phyloP scores from a whole-genome alignment of 2,888 invertebrate species.

The Megalurothrips usitatus region DNA sequence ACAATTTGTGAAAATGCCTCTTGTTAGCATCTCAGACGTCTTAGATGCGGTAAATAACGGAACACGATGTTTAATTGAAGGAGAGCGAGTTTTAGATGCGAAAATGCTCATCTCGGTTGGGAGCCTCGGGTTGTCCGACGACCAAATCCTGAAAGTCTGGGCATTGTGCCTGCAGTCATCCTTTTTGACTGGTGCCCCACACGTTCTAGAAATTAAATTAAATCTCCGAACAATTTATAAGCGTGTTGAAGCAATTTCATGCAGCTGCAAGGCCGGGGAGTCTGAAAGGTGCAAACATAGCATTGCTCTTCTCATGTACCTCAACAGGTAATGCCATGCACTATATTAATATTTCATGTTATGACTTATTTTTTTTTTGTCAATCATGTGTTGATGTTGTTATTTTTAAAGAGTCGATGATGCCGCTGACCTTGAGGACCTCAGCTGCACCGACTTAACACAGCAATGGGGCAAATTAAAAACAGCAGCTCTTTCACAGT shows the following conservation, averaged over 20 bases:
- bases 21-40: too few species aligned
- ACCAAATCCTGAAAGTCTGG: neutral
- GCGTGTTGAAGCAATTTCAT: neutral
- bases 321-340: too few species aligned
- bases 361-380: neutral
- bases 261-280: neutral
- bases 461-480: slow-evolving; percentile 30
- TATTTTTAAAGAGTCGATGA: neutral
- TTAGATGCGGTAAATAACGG: too few species aligned
- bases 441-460: slow-evolving; percentile 28
- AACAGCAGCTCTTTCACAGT: neutral
- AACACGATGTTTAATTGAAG: too few species aligned
- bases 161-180: neutral
- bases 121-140: neutral
- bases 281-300: neutral
- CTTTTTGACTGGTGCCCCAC: neutral
- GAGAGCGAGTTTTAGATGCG: too few species aligned
- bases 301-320: neutral
- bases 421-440: slow-evolving; percentile 7
- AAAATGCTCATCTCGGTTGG: too few species aligned
- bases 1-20: too few species aligned
- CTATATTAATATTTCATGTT: neutral
- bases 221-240: neutral
- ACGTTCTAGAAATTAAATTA: neutral
- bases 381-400: neutral